Conservation (phyloP, 2,888 invertebrate genomes). For the Eupithecia inturbata region DNA sequence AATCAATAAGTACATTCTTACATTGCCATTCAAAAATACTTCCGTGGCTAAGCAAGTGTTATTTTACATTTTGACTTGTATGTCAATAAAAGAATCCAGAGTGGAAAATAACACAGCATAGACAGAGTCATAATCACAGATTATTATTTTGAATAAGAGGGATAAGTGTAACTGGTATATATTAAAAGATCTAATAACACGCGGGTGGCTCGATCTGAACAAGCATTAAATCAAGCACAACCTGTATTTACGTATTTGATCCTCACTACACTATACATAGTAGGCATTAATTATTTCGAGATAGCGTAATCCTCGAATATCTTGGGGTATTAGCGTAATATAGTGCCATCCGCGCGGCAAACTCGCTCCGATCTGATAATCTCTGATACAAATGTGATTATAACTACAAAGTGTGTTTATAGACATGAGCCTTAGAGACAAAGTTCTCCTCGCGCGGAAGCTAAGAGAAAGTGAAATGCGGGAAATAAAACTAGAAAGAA, state of each 20-base stretch:
- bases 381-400: constrained; percentile 30
- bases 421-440: background rate
- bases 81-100: background rate
- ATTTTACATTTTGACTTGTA: too few relatives aligned
- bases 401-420: constrained; percentile 6
- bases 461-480: background rate
- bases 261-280: constrained; percentile 5
- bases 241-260: constrained; percentile 3
- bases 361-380: constrained; percentile 33
- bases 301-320: constrained; percentile 28
- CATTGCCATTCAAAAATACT: too few relatives aligned
- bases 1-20: too few relatives aligned
- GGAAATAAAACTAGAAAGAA: background rate
- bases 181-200: background rate
- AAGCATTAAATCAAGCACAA: background rate
- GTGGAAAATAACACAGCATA: background rate
- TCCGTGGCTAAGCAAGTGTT: too few relatives aligned
- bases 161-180: background rate
- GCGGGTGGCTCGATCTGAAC: background rate
- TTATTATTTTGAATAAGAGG: background rate
- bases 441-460: background rate
- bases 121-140: background rate
- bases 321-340: constrained; percentile 34
- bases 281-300: constrained; percentile 6
- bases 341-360: constrained; percentile 33